Evolutionary conservation across 2,113 vertebrate genomes (phyloP).

Genomic region (Microtus ochrogaster): DNA sequence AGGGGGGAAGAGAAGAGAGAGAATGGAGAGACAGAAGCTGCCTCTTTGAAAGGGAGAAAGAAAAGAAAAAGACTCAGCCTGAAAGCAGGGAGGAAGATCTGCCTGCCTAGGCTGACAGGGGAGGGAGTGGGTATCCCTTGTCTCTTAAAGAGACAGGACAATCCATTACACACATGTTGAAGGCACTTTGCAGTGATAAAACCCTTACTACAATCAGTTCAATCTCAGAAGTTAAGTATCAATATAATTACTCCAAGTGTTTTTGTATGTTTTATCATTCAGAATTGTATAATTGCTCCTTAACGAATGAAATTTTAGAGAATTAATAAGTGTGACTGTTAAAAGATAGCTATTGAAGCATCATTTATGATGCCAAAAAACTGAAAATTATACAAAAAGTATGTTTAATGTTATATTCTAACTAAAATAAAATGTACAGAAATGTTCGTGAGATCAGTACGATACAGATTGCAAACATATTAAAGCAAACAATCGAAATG

Average conservation of each 20-base stretch:
- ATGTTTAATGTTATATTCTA: not conserved
- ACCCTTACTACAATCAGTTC: not conserved
- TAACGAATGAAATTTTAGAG: not conserved
- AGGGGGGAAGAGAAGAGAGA: too few relatives aligned
- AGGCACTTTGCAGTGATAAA: not conserved
- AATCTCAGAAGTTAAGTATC: not conserved
- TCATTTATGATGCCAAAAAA: not conserved
- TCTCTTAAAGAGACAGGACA: too few relatives aligned
- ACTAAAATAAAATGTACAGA: not conserved
- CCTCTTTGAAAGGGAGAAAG: too few relatives aligned
- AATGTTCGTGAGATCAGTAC: not conserved
- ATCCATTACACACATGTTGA: not conserved
- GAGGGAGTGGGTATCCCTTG: too few relatives aligned
- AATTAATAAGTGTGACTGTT: not conserved
- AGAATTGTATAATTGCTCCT: not conserved
- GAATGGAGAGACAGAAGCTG: too few relatives aligned
- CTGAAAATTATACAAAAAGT: not conserved
- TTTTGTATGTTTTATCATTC: not conserved
- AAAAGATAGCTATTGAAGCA: not conserved
- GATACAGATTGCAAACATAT: not conserved
- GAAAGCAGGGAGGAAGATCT: too few relatives aligned
- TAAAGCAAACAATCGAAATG: not conserved
- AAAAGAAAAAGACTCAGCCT: too few relatives aligned
- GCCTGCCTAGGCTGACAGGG: too few relatives aligned
- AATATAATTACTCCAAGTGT: not conserved